A percentile compares a stretch with the other conserved stretches of the same genome.
phyloP scores from a whole-genome alignment of 2,888 invertebrate species.

The Strigamia maritima region DNA sequence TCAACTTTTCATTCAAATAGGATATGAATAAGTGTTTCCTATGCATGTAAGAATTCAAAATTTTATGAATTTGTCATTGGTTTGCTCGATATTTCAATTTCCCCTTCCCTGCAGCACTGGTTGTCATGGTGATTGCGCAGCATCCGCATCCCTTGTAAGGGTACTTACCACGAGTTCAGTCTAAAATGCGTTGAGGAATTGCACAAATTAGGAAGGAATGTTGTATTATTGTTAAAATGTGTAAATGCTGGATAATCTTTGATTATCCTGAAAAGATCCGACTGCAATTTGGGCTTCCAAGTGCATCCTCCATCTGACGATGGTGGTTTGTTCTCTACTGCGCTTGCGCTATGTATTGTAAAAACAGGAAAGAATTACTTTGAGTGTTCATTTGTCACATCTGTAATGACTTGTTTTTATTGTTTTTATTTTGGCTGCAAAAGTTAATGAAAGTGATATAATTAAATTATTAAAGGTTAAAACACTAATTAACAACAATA shows the following conservation, averaged over 20 bases:
- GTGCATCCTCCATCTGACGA: background rate
- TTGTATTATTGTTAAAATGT: background rate
- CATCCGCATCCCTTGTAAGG: conserved; percentile 2
- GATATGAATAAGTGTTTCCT: background rate
- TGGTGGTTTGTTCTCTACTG: background rate
- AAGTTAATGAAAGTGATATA: background rate
- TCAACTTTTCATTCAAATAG: background rate
- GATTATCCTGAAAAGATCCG: background rate
- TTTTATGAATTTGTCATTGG: background rate
- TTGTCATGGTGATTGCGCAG: conserved; percentile 16
- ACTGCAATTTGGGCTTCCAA: background rate
- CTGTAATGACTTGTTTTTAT: background rate
- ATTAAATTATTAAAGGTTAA: no score
- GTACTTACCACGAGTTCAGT: background rate
- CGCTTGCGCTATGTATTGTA: background rate
- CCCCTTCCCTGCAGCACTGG: conserved; percentile 9
- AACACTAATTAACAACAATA: no score
- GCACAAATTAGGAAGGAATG: background rate
- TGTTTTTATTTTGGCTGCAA: background rate
- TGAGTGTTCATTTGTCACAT: background rate
- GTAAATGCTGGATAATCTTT: background rate
- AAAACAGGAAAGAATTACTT: conserved; percentile 9
- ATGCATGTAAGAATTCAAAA: background rate
- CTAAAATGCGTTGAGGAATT: background rate
- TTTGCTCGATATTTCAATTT: background rate